Conservation (phyloP, 2,797 vertebrate genomes). For the Orientallactaga sibirica region DNA sequence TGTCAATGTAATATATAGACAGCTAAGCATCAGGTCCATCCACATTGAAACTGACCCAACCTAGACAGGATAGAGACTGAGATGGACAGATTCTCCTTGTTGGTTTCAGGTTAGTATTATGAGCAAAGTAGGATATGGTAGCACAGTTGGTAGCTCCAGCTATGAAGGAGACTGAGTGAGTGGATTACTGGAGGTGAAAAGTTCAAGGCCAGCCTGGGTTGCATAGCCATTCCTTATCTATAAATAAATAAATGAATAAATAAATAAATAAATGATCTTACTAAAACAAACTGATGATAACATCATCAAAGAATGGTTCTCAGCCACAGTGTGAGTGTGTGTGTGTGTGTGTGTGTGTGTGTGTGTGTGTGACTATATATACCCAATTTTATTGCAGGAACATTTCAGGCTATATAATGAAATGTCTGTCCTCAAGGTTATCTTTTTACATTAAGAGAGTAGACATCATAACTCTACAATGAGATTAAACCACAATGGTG, state of each 20-base stretch:
- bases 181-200: too few species aligned
- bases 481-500: background rate
- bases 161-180: too few species aligned
- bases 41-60: background rate
- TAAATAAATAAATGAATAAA: too few species aligned
- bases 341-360: background rate
- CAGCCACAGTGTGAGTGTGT: background rate
- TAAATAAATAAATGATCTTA: too few species aligned
- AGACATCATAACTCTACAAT: background rate
- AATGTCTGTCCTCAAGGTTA: background rate
- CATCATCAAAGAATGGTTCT: too few species aligned
- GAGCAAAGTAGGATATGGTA: background rate
- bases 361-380: background rate
- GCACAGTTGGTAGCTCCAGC: too few species aligned
- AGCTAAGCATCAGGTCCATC: background rate
- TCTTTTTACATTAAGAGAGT: background rate
- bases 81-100: background rate
- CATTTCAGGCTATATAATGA: background rate
- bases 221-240: too few species aligned
- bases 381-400: too few species aligned
- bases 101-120: background rate
- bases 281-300: too few species aligned
- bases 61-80: background rate
- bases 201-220: too few species aligned
- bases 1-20: background rate